phyloP scores from a whole-genome alignment of 2,113 vertebrate genomes.

The Ivindomyrus marchei region DNA sequence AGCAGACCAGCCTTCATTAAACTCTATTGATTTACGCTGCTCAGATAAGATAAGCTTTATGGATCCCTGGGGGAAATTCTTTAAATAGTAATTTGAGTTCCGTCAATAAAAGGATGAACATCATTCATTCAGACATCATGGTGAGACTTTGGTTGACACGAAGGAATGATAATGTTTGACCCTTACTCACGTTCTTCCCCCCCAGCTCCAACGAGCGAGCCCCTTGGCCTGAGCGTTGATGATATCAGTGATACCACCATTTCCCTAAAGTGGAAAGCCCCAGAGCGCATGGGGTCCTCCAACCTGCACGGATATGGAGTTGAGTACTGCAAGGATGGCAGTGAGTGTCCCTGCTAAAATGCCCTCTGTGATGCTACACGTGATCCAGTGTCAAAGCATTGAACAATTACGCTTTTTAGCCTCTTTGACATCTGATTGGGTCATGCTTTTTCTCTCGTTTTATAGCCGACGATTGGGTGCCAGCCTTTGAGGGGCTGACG shows the following conservation, averaged over 20 bases:
- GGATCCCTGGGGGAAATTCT: background rate
- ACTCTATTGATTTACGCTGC: background rate
- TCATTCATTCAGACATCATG: background rate
- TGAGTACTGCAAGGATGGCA: conserved; percentile 87
- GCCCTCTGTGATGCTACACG: background rate
- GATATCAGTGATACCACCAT: conserved; percentile 86
- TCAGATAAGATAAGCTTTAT: background rate
- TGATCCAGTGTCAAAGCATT: background rate
- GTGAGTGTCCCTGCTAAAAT: conserved; percentile 64
- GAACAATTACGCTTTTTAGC: background rate
- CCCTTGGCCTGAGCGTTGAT: conserved; percentile 77
- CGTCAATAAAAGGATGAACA: background rate
- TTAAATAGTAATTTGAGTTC: background rate
- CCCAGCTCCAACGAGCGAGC: conserved; percentile 84
- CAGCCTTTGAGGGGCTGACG: conserved; percentile 71
- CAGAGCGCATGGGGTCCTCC: conserved; percentile 77
- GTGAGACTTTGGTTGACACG: background rate
- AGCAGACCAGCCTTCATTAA: background rate
- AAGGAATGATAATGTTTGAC: background rate
- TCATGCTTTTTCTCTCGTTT: conserved; percentile 3
- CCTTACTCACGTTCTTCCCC: background rate
- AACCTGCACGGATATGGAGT: conserved; percentile 85
- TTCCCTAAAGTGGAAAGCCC: conserved; percentile 83
- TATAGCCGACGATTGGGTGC: conserved; percentile 80
- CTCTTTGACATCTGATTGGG: background rate